Evolutionary conservation across 2,888 invertebrate species (phyloP), one percentile per base, ranked within the genome.

Genomic region (Patella ulyssiponensis): DNA sequence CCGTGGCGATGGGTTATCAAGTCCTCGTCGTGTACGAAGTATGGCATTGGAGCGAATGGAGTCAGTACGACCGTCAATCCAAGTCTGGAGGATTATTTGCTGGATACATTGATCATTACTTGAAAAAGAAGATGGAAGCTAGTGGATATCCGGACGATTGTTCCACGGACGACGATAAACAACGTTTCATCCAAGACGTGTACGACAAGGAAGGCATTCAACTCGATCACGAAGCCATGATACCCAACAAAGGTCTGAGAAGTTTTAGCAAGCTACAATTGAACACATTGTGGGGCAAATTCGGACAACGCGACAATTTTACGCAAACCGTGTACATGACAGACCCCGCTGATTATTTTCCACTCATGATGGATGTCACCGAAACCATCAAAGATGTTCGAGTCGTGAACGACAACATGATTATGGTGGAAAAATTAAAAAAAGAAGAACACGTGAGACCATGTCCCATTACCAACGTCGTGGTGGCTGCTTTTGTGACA

Each of bases 381-480:
- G 56, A 56, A 56, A 56, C 17, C 56, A 56, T 56, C 56, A 56
- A 56, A n/a, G 56, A 56, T 56, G 56, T 56, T 56, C 56, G 17
- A 2, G 17, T 56, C 56, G 56, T 56, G 56, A 56, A 56, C 56
- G 56, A 56, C 0, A 33, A 33, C 33, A 33, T 33, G 33, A 2
- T 33, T 3, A 33, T 33, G 33, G 33, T 33, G 33, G 33, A 33
- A 33, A 33, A 33, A 33, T 4, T 2, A 33, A 33, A 33, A 3
- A 33, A 33, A 33, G 33, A 33, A 33, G 4, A 33, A 33, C 33
- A 33, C 33, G 33, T 33, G 4, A 33, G 33, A 33, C 33, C 33
- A 33, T 33, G 33, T 33, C 33, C 33, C 33, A 33, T n/a, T n/a
- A n/a, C n/a, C n/a, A n/a, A n/a, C n/a, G n/a, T n/a, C n/a, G n/a